phyloP scores from a whole-genome alignment of 2,797 vertebrate genomes.

The Sebastiscus tertius region DNA sequence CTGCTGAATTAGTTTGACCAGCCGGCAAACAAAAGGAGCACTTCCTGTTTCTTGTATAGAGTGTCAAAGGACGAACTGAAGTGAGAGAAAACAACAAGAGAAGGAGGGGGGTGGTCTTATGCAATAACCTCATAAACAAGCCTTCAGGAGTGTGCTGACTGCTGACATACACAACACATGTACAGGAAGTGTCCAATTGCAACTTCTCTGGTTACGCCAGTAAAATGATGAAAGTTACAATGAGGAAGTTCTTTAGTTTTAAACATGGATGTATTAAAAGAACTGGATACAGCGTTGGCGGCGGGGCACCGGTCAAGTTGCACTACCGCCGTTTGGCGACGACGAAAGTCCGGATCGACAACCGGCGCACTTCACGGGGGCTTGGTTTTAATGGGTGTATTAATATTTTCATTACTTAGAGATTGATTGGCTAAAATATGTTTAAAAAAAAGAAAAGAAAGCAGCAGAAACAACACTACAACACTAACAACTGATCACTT shows the following conservation, averaged over 20 bases:
- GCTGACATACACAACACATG: slow-evolving; percentile 5
- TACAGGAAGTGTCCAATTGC: slow-evolving; percentile 19
- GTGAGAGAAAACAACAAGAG: slow-evolving; percentile 20
- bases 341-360: no score
- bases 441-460: no score
- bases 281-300: no score
- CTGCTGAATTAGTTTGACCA: slow-evolving; percentile 8
- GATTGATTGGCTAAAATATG: not conserved
- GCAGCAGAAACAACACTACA: not conserved
- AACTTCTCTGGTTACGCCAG: not conserved
- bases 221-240: not conserved
- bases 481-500: not conserved
- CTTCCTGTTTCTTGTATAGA: slow-evolving; percentile 60
- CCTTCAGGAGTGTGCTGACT: not conserved
- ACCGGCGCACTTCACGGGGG: no score
- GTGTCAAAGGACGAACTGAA: slow-evolving; percentile 21
- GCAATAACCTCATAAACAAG: slow-evolving; percentile 40
- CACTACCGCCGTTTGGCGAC: no score
- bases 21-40: slow-evolving; percentile 36
- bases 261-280: not conserved
- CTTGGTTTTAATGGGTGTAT: not conserved
- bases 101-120: not conserved
- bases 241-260: not conserved
- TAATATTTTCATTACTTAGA: not conserved
- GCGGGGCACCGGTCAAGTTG: no score